Percentiles rank a stretch among this genome's conserved stretches.
Conservation (phyloP, 2,113 vertebrate genomes). For the Anoplopoma fimbria region DNA sequence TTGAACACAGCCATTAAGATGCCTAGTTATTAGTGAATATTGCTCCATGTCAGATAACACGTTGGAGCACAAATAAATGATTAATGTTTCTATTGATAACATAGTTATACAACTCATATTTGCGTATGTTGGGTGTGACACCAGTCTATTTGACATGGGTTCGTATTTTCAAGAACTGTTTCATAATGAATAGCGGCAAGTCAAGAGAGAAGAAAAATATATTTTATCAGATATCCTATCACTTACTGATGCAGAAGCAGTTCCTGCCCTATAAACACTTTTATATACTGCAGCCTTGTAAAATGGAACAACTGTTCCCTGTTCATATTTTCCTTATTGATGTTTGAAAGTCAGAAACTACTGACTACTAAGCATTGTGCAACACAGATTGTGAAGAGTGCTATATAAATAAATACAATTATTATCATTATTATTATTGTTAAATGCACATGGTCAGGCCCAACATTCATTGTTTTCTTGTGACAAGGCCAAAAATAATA, state of each 20-base stretch:
- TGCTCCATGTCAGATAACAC: constrained; percentile 26
- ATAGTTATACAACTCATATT: neutral
- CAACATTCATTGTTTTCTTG: neutral
- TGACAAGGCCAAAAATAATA: too few species aligned
- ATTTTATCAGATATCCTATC: neutral
- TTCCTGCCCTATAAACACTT: neutral
- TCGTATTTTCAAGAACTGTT: neutral
- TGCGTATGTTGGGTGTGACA: neutral
- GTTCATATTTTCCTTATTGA: neutral
- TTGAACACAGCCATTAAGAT: neutral
- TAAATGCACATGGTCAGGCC: neutral
- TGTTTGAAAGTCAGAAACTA: neutral
- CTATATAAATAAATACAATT: neutral
- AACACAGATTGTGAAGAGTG: neutral
- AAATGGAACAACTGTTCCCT: neutral
- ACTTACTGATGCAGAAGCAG: neutral
- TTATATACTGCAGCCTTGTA: neutral
- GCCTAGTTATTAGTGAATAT: constrained; percentile 1
- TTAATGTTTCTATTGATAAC: constrained; percentile 48
- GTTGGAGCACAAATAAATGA: constrained; percentile 28
- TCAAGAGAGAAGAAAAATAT: neutral
- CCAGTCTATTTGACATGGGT: neutral
- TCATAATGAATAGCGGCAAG: neutral
- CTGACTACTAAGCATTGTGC: neutral
- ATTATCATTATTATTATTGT: neutral